Base-by-base conservation (phyloP, 2,113 vertebrate species). In the Sceloporus undulatus region DNA sequence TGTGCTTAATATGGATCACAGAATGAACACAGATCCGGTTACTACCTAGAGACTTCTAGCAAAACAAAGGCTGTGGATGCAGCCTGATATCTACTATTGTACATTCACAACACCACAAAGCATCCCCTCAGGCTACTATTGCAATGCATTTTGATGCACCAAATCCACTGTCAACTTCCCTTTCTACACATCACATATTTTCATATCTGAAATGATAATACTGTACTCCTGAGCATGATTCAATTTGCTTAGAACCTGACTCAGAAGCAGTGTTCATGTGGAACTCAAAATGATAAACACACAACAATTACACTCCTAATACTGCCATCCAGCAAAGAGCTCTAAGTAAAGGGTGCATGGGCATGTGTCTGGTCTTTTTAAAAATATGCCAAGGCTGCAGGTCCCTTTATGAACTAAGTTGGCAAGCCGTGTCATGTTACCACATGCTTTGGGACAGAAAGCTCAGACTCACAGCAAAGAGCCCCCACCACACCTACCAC, bases 401-500 rank as follows among this genome's bases (percentile, higher is more conserved):
- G 62, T 23, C 62, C 1, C 56, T 0, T 0, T 18, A 52, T 11
- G 84, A 40, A 19, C 29, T 13, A 75, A 82, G 16, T 65, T 42
- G 82, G 48, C 54, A 73, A 75, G 79, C 14, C 19, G 2, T 62
- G 34, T 16, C 5, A 54, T 25, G 38, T 73, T 38, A 10, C n/a
- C 4, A 56, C 1, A 88, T 23, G 34, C 56, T 68, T 76, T 16
- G 27, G 21, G 65, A 14, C 10, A 25, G 11, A 54, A 0, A 89
- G 21, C 19, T 0, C 0, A 23, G 76, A 25, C 2, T 6, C 65
- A 87, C 0, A 0, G 25, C 74, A 70, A 79, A 29, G 62, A 38
- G 23, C 1, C n/a, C 42, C 11, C 42, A 27, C 21, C 27, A 9
- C 75, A n/a, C 42, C 10, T n/a, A 56, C 87, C 88, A 25, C 79